These are phyloP conservation scores for Theocolax elegans DNA, from an alignment of 1,140 invertebrate species.

Conservation along the genomic window DNA sequence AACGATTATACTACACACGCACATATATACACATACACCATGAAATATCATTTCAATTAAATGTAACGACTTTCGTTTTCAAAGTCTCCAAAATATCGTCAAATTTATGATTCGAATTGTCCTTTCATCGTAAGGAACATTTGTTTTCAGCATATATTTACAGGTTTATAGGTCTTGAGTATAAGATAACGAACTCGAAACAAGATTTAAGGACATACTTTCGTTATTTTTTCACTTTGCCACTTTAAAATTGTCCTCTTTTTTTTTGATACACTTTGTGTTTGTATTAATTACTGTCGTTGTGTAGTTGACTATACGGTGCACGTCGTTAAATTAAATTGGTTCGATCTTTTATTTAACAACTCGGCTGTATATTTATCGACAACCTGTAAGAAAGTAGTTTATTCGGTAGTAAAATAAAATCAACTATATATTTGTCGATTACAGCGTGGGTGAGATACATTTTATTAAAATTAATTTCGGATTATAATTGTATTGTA, in stretches of 20 bases:
- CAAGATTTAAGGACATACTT: not conserved
- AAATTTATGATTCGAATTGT: not conserved
- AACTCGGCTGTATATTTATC: too few relatives aligned
- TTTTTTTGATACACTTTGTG: constrained; percentile 22
- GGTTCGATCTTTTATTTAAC: not conserved
- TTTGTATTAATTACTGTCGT: not conserved
- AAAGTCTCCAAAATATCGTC: not conserved
- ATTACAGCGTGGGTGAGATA: too few relatives aligned
- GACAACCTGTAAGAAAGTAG: too few relatives aligned
- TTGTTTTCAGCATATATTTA: not conserved
- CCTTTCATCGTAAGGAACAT: not conserved
- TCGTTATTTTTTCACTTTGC: constrained; percentile 15
- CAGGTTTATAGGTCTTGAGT: not conserved
- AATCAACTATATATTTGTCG: too few relatives aligned
- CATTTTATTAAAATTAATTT: too few relatives aligned
- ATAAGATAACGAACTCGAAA: not conserved
- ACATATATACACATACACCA: too few relatives aligned
- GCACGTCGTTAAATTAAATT: constrained; percentile 16
- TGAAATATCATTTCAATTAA: constrained; percentile 15
- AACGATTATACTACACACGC: too few relatives aligned
- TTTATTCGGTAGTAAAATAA: too few relatives aligned
- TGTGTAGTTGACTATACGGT: not conserved
- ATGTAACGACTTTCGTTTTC: not conserved
- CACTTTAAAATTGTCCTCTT: not conserved
- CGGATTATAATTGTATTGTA: too few relatives aligned